Base-by-base conservation (phyloP, 1,140 invertebrate species). In the Euwallacea fornicatus region DNA sequence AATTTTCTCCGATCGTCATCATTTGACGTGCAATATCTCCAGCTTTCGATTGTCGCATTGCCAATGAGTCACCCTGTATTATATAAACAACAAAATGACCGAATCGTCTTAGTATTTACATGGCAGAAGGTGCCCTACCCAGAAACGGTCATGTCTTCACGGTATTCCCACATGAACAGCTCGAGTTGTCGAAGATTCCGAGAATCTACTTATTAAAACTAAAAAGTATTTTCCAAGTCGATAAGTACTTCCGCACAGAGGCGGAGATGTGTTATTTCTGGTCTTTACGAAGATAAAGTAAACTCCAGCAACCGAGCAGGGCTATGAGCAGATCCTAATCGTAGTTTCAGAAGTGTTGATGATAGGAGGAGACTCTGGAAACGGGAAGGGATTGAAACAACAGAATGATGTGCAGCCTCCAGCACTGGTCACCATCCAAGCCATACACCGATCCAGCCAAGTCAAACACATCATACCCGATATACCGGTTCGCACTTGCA, bases 101-200 rank as follows among this genome's bases (percentile, higher is more conserved):
- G 21, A 33, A 33, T 33, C 21, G 21, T 33, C 21, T 33, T 33
- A 33, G 21, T 33, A 33, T 33, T 33, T 33, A 33, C 21, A 33
- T 33, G 4, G 21, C 21, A 33, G 21, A 33, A 33, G 21, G 21
- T 33, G 62, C 62, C 62, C 62, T 47, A 47, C 62, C 62, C 62
- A 64, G 43, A 64, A 53, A 64, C 21, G 11, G 62, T 42, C 43
- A 53, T 64, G 15, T 64, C 43, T 53, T 53, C 43, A 41, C 62
- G 62, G 62, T 64, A 64, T 64, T 64, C 62, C 62, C 62, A 64
- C 62, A 64, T 64, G 15, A 46, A 64, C 15, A 50, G 15, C 62
- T 42, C 62, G 59, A 58, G 13, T 58, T 21, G 55, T 21, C 43
- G 62, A 15, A 64, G 46, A 64, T 64, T 64, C 62, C 46, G 43